Conservation (phyloP, 2,888 invertebrate genomes). For the Himalopsyche tibetana region DNA sequence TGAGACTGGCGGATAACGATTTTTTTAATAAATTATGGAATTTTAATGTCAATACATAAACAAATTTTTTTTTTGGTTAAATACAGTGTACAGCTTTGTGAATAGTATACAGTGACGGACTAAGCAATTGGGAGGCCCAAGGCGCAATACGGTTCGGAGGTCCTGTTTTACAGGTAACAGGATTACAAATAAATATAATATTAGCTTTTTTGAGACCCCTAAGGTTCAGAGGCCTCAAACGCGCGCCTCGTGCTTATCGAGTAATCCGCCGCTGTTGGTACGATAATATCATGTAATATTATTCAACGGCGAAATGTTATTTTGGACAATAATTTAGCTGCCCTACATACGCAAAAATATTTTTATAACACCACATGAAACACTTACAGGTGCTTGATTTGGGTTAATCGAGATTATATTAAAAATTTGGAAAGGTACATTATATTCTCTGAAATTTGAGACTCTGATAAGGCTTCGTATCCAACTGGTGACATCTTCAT, state of each 20-base stretch:
- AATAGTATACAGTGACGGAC: neutral
- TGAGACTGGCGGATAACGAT: neutral
- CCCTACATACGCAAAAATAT: neutral
- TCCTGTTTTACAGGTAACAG: too few relatives aligned
- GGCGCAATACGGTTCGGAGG: too few relatives aligned
- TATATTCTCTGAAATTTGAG: neutral
- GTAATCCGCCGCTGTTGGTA: too few relatives aligned
- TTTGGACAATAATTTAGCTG: neutral
- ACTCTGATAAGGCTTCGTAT: neutral
- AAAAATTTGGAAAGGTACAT: constrained; percentile 5
- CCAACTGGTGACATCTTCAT: neutral
- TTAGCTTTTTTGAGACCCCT: too few relatives aligned
- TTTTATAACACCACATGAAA: neutral
- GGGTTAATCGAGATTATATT: neutral
- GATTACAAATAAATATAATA: too few relatives aligned
- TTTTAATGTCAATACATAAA: neutral
- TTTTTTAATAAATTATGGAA: neutral
- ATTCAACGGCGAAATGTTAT: neutral
- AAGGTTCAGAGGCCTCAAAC: too few relatives aligned
- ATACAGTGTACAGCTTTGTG: neutral
- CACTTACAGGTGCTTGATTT: neutral
- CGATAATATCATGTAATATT: neutral
- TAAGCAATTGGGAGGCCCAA: too few relatives aligned
- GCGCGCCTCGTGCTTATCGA: too few relatives aligned
- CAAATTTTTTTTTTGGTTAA: neutral